Evolutionary conservation across 2,888 invertebrate species (phyloP), one percentile per base, ranked within the genome.

Genomic region (Chymomyza procnemis): DNA sequence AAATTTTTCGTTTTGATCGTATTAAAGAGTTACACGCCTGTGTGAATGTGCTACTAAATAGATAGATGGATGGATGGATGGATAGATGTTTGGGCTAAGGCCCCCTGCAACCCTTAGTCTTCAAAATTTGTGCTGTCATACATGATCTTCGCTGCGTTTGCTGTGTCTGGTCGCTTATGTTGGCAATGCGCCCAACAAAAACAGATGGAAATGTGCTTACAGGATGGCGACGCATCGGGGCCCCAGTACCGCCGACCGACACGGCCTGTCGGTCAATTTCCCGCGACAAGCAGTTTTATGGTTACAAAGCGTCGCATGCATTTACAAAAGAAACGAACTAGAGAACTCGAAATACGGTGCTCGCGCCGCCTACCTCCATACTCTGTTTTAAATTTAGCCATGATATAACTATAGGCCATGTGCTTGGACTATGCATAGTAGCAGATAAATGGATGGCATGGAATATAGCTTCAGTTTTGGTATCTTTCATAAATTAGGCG

Each of bases 121-220:
- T 12, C 34, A 41, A n/a, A n/a, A 14, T 41, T 41, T 41, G 34
- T 41, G 9, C 3, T 41, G 34, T 41, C 34, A 41, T 41, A 41
- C 34, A 9, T 3, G 34, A 41, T 41, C 34, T 41, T 12, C 12
- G 34, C 34, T 12, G 34, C 34, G 34, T 12, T 41, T 9, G 9
- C 12, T 41, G 34, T 1, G 34, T 1, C 9, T 4, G 2, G 34
- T 6, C 26, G 34, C 34, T 76, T 18, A 6, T 79, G 74, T 81
- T 81, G 81, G 81, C 81, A 87, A 64, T 64, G 76, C 74, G 81
- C 81, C 81, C 81, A 81, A 69, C 71, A 69, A 26, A 26, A 73
- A 71, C 73, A 79, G 79, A 86, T 81, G 82, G 61, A 81, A 54
- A 54, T 18, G 12, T 21, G 19, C 54, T 30, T 54, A 41, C 56